Percentiles rank a stretch among this genome's conserved stretches.
These are phyloP conservation scores for Araneus ventricosus DNA, from an alignment of 1,140 invertebrate species.

Conservation along the genomic window DNA sequence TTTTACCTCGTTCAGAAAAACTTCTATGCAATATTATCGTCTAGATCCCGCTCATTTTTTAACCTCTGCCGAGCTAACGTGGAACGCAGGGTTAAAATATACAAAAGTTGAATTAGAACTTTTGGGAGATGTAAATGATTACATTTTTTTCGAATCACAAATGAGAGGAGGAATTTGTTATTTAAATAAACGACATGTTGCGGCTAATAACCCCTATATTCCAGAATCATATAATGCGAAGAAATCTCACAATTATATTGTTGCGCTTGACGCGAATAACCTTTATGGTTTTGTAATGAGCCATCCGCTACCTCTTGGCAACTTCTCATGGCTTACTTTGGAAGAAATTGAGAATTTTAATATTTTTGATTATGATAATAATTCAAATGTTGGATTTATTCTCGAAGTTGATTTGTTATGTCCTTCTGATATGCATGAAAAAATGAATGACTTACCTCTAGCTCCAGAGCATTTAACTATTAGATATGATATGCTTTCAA, in stretches of 20 bases:
- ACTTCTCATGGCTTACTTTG: neutral
- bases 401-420: too few relatives aligned
- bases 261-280: neutral
- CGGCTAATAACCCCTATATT: neutral
- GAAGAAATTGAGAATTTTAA: neutral
- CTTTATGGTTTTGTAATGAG: neutral
- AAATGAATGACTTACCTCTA: too few relatives aligned
- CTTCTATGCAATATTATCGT: neutral
- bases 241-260: neutral
- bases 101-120: neutral
- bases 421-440: too few relatives aligned
- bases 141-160: neutral
- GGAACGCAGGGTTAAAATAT: too few relatives aligned
- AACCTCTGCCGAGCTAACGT: too few relatives aligned
- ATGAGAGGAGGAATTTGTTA: neutral
- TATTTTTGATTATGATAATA: neutral
- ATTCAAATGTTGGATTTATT: too few relatives aligned
- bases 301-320: neutral
- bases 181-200: neutral
- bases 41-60: too few relatives aligned
- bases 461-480: too few relatives aligned
- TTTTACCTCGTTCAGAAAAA: neutral
- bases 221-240: neutral
- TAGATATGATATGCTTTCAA: too few relatives aligned
- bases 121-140: neutral